Percentiles rank a stretch among this genome's conserved stretches.
These are phyloP conservation scores for Sminthurinus aureus DNA, from an alignment of 2,888 invertebrate genomes.

Conservation along the genomic window DNA sequence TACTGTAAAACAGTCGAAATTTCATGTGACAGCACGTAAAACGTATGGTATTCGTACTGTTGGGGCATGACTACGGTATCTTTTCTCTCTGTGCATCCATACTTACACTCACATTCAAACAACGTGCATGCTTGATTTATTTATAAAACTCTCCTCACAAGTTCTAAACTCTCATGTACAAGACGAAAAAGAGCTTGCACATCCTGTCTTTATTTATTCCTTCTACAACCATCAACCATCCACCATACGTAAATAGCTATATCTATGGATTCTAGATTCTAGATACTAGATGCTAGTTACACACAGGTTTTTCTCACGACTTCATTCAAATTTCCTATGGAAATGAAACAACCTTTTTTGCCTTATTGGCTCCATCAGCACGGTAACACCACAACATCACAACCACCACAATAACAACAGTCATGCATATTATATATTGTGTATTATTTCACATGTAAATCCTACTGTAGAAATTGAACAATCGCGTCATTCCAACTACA, in stretches of 20 bases:
- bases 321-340: conserved; percentile 20
- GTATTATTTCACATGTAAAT: neutral
- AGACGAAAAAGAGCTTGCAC: neutral
- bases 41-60: no score
- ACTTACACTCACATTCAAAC: neutral
- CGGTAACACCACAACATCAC: neutral
- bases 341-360: neutral
- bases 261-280: no score
- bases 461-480: neutral
- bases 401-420: neutral
- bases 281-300: no score
- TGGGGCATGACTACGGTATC: no score
- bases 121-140: neutral
- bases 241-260: neutral
- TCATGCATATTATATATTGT: neutral
- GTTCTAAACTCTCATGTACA: neutral
- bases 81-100: no score
- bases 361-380: neutral
- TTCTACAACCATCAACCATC: neutral
- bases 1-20: no score
- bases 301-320: conserved; percentile 19
- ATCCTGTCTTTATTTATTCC: conserved; percentile 26
- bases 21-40: no score
- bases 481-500: no score
- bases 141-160: conserved; percentile 7